Percentiles rank a stretch among this genome's conserved stretches.
Conservation (phyloP, 2,888 invertebrate genomes). For the Chymomyza procnemis region DNA sequence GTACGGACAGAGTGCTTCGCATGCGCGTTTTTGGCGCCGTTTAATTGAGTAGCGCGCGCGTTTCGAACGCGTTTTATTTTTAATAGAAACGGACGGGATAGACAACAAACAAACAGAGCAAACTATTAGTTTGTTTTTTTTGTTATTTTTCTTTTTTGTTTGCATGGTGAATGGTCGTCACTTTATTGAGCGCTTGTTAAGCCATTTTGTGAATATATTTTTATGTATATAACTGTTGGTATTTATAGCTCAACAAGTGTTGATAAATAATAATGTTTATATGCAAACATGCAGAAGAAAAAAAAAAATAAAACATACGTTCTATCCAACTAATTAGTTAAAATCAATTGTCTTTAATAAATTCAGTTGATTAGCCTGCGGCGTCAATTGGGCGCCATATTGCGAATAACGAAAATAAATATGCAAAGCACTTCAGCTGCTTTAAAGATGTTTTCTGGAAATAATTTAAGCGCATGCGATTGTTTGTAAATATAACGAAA, state of each 20-base stretch:
- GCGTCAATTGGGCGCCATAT: not conserved
- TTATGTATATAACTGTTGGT: slow-evolving; percentile 2
- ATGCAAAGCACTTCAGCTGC: too few species aligned
- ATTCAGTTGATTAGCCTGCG: slow-evolving; percentile 35
- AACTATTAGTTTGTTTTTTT: not conserved
- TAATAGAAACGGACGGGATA: slow-evolving; percentile 44
- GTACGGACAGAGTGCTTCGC: not conserved
- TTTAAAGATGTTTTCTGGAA: too few species aligned
- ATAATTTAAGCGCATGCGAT: too few species aligned
- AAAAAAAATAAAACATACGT: not conserved
- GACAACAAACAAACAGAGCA: not conserved
- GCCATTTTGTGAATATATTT: slow-evolving; percentile 3
- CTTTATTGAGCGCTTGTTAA: slow-evolving; percentile 32
- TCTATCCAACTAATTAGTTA: slow-evolving; percentile 35
- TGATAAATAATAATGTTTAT: slow-evolving; percentile 42
- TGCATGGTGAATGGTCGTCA: slow-evolving; percentile 44
- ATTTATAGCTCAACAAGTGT: slow-evolving; percentile 34
- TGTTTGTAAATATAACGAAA: too few species aligned
- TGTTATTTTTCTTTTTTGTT: slow-evolving; percentile 11
- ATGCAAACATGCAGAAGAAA: too few species aligned
- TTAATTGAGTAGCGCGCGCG: slow-evolving; percentile 47
- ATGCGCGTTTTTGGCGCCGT: slow-evolving; percentile 45
- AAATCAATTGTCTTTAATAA: slow-evolving; percentile 44
- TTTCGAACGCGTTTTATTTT: slow-evolving; percentile 34
- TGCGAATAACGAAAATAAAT: too few species aligned